These are phyloP conservation scores for Cyprinodon diabolis DNA, from an alignment of 2,797 vertebrate genomes.

Conservation along the genomic window DNA sequence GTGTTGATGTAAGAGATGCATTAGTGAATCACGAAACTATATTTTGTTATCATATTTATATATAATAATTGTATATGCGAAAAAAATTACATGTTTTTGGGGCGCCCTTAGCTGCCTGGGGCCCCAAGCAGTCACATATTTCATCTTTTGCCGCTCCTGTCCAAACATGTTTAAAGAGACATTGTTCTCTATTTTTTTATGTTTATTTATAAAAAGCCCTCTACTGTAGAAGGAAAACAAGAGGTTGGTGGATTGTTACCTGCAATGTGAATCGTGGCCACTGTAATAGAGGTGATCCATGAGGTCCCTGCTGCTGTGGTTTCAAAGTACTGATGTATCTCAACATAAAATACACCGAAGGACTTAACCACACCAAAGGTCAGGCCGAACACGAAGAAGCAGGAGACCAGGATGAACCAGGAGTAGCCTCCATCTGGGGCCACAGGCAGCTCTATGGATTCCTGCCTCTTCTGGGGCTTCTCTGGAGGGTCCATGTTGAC, in stretches of 20 bases:
- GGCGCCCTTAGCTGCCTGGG: too few species aligned
- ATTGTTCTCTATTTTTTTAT: not conserved
- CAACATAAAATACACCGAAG: conserved; percentile 74
- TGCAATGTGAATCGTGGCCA: conserved; percentile 66
- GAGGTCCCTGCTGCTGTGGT: conserved; percentile 69
- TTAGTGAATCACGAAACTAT: too few species aligned
- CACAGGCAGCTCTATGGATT: not conserved
- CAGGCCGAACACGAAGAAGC: conserved; percentile 72
- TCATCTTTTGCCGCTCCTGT: too few species aligned
- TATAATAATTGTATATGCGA: too few species aligned
- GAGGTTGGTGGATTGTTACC: conserved; percentile 50
- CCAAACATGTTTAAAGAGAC: too few species aligned
- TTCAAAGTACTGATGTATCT: conserved; percentile 68
- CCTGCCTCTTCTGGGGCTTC: conserved; percentile 16
- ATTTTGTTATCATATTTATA: too few species aligned
- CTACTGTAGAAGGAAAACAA: not conserved
- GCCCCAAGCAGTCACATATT: too few species aligned
- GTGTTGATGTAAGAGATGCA: too few species aligned
- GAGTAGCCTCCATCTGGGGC: conserved; percentile 62
- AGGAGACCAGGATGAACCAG: conserved; percentile 72
- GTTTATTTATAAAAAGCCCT: not conserved
- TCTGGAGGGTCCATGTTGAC: conserved; percentile 47
- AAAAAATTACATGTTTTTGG: too few species aligned
- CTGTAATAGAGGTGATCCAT: conserved; percentile 74
- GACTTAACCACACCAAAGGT: conserved; percentile 74